Evolutionary conservation across 2,888 invertebrate genomes (phyloP).

Genomic region (Parnassius glacialis): DNA sequence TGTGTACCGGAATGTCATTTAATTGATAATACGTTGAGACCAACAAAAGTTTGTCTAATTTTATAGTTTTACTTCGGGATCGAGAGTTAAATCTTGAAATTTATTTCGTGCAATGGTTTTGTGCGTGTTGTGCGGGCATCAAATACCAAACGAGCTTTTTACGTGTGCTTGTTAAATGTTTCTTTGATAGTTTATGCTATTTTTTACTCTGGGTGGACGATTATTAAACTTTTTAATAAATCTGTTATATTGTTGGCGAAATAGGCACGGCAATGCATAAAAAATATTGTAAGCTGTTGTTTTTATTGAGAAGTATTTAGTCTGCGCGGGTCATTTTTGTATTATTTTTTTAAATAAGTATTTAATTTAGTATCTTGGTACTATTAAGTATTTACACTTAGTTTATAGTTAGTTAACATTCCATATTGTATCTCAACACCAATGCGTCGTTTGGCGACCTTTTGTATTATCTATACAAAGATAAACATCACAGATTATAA

Average conservation of each 20-base stretch:
- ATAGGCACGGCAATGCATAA: constrained; percentile 21
- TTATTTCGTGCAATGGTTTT: background rate
- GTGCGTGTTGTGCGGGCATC: constrained; percentile 4
- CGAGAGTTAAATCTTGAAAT: too few relatives aligned
- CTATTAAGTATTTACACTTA: constrained; percentile 58
- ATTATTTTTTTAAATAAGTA: constrained; percentile 59
- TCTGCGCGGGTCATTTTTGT: constrained; percentile 48
- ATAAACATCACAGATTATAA: constrained; percentile 45
- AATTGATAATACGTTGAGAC: background rate
- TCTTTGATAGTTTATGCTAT: background rate
- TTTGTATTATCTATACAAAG: constrained; percentile 10
- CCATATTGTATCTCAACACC: constrained; percentile 50
- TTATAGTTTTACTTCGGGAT: background rate
- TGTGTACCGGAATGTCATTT: background rate
- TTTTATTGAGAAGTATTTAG: constrained; percentile 31
- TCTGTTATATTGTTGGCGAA: background rate
- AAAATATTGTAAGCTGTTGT: constrained; percentile 31
- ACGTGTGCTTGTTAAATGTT: background rate
- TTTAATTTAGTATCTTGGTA: constrained; percentile 74
- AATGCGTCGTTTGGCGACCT: background rate
- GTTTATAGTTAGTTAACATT: constrained; percentile 66
- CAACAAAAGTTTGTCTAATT: background rate
- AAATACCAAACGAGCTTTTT: background rate
- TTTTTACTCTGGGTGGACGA: too few relatives aligned
- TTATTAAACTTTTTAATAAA: too few relatives aligned